Percentiles rank a stretch among this genome's conserved stretches.
phyloP scores from a whole-genome alignment of 2,888 invertebrate genomes.

The Nymphalis c-album region DNA sequence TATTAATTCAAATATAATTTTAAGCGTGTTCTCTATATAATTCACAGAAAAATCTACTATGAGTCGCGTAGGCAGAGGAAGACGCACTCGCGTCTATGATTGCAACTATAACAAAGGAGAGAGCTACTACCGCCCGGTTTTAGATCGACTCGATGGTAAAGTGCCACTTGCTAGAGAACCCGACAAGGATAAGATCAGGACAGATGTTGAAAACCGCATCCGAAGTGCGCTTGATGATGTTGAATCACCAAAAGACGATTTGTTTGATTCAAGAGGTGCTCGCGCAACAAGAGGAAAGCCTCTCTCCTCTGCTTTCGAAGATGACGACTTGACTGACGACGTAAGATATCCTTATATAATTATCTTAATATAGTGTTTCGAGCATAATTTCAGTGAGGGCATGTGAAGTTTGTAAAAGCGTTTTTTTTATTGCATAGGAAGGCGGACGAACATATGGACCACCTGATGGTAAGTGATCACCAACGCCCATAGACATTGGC shows the following conservation, averaged over 20 bases:
- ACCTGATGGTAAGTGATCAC: no score
- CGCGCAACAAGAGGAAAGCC: conserved; percentile 74
- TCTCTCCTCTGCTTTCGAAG: conserved; percentile 70
- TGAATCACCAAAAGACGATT: conserved; percentile 73
- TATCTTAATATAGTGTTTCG: background rate
- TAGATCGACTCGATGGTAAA: conserved; percentile 88
- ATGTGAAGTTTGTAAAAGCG: no score
- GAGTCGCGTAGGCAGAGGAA: conserved; percentile 81
- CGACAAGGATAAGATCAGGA: conserved; percentile 61
- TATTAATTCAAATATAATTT: background rate
- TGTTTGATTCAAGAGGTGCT: conserved; percentile 85
- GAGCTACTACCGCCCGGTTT: conserved; percentile 89
- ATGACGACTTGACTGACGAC: conserved; percentile 75
- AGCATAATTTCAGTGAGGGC: no score
- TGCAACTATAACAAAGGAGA: conserved; percentile 93
- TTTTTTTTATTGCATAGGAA: no score
- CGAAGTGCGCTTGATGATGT: conserved; percentile 62
- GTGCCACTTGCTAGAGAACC: conserved; percentile 57
- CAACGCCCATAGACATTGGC: no score
- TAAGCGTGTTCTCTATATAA: background rate
- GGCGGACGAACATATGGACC: no score
- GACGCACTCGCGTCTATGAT: conserved; percentile 91
- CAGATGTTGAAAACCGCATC: conserved; percentile 67
- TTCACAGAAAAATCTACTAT: conserved; percentile 48
- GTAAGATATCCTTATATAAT: conserved; percentile 52